Conservation (phyloP, 23 tunicate species). For the Ascidia mentula region DNA sequence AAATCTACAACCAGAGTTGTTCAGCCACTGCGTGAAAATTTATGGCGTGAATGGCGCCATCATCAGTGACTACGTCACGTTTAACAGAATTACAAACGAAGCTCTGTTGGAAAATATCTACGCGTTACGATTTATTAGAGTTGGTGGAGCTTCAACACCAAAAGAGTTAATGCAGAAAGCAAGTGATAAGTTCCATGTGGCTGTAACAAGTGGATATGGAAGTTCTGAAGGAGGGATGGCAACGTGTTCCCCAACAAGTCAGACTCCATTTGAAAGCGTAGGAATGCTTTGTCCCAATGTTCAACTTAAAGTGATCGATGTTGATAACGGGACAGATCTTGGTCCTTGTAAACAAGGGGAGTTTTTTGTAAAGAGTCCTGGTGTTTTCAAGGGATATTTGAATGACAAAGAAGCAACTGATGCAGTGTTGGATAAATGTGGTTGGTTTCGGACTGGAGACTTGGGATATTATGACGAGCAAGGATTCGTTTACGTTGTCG, state of each 20-base stretch:
- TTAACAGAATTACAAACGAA: neutral
- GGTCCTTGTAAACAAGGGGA: constrained; percentile 42
- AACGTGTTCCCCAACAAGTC: neutral
- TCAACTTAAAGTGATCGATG: constrained; percentile 22
- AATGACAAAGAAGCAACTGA: constrained; percentile 29
- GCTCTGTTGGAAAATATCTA: neutral
- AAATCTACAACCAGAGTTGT: neutral
- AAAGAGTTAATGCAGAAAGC: neutral
- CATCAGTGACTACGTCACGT: neutral
- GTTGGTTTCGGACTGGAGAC: constrained; percentile 70
- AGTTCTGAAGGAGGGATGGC: neutral
- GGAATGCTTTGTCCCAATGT: constrained; percentile 1
- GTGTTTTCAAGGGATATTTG: constrained; percentile 53
- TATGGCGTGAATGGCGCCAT: neutral
- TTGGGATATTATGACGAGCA: constrained; percentile 49
- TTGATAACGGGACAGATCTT: constrained; percentile 42
- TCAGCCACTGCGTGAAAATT: neutral
- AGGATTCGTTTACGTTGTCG: constrained; percentile 42
- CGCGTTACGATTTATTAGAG: neutral
- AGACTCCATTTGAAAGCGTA: neutral
- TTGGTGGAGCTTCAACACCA: neutral
- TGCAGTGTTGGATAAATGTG: constrained; percentile 22
- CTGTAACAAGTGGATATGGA: neutral
- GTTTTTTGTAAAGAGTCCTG: constrained; percentile 41
- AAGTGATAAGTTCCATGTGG: neutral